Conservation (phyloP, 2,797 vertebrate species). For the Sciurus carolinensis region DNA sequence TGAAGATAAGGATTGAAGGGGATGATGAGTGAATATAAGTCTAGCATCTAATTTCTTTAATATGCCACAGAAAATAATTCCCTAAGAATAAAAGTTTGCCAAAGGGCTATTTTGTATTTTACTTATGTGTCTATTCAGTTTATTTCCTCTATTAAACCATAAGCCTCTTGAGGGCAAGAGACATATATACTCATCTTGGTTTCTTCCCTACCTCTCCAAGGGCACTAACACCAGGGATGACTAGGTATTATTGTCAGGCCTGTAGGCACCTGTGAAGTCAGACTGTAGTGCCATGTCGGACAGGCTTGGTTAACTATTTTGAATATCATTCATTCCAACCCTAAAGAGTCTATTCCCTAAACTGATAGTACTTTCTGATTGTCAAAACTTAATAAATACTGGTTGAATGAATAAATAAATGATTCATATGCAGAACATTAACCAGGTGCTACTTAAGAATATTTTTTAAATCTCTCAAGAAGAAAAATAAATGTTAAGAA, state of each 20-base stretch:
- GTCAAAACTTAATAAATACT: constrained; percentile 18
- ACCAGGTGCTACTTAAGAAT: constrained; percentile 38
- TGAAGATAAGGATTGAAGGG: constrained; percentile 56
- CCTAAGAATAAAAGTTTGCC: constrained; percentile 55
- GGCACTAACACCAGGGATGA: background rate
- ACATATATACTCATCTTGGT: background rate
- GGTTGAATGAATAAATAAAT: constrained; percentile 14
- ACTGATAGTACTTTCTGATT: background rate
- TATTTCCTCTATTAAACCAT: constrained; percentile 54
- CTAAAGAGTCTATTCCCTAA: background rate
- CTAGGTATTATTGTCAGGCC: background rate
- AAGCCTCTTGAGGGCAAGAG: constrained; percentile 69
- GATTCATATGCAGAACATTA: background rate
- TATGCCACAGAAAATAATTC: background rate
- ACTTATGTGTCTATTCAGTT: background rate
- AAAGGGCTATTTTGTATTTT: constrained; percentile 49
- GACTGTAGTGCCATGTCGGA: background rate
- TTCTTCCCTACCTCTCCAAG: background rate
- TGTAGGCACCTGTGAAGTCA: background rate
- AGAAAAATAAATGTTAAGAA: constrained; percentile 8
- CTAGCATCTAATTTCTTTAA: constrained; percentile 53
- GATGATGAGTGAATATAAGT: constrained; percentile 35
- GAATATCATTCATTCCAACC: background rate
- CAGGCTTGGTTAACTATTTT: background rate
- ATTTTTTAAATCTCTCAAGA: constrained; percentile 13